A percentile compares a stretch with the other conserved stretches of the same genome.
Evolutionary conservation across 2,113 vertebrate species (phyloP).

Genomic region (Tachuris rubrigastra): DNA sequence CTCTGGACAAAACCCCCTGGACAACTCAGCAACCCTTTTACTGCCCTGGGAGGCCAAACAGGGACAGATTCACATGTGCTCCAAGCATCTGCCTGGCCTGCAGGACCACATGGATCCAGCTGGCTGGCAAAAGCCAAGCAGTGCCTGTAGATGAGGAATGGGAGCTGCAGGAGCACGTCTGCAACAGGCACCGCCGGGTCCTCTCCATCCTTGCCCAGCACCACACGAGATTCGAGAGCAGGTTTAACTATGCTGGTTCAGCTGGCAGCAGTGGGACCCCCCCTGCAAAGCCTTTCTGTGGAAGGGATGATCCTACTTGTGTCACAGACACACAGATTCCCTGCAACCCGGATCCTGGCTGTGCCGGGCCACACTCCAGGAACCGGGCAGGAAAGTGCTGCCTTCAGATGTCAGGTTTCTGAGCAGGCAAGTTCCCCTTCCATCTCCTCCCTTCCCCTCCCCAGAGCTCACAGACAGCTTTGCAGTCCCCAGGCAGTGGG

Average conservation of each 20-base stretch:
- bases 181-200: rapidly evolving
- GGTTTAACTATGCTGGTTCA: rapidly evolving
- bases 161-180: neutral
- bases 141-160: neutral
- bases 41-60: neutral
- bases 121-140: neutral
- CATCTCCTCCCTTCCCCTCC: neutral
- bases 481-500: neutral
- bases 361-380: neutral
- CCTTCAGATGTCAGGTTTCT: neutral
- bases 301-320: neutral
- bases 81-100: rapidly evolving
- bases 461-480: neutral
- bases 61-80: neutral
- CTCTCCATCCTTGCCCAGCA: neutral
- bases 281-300: neutral
- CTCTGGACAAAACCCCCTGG: neutral
- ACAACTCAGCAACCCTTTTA: neutral
- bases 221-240: neutral
- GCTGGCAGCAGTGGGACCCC: neutral
- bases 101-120: neutral
- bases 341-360: rapidly evolving
- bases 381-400: neutral
- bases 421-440: neutral
- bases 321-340: neutral